phyloP scores from a whole-genome alignment of 2,797 vertebrate species.

The Syngnathus rostellatus region DNA sequence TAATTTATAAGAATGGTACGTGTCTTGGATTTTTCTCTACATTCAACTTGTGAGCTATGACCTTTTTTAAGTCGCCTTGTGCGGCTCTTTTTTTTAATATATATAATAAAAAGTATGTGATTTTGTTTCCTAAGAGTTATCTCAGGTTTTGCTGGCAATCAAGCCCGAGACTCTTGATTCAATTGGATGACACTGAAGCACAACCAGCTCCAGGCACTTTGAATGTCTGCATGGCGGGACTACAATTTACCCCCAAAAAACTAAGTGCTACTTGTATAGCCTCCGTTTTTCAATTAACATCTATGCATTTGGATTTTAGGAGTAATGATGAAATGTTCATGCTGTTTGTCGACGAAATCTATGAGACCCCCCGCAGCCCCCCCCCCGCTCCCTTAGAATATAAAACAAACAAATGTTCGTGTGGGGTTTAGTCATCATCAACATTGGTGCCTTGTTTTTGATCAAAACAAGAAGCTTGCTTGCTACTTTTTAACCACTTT shows the following conservation, averaged over 20 bases:
- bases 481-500: conserved; percentile 51
- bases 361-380: neutral
- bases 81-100: conserved; percentile 26
- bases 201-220: conserved; percentile 51
- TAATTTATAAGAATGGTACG: conserved; percentile 54
- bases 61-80: conserved; percentile 37
- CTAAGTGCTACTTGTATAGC: conserved; percentile 41
- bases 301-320: conserved; percentile 58
- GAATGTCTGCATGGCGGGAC: conserved; percentile 30
- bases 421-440: conserved; percentile 46
- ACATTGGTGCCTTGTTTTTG: conserved; percentile 66
- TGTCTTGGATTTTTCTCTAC: conserved; percentile 26
- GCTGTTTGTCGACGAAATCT: neutral
- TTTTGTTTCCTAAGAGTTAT: conserved; percentile 11
- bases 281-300: conserved; percentile 34
- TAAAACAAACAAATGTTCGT: conserved; percentile 15
- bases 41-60: neutral
- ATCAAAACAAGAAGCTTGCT: conserved; percentile 38
- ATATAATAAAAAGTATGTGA: conserved; percentile 17
- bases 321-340: conserved; percentile 11
- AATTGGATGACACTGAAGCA: conserved; percentile 52
- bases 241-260: conserved; percentile 14
- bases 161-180: conserved; percentile 28
- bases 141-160: conserved; percentile 43
- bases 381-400: conserved; percentile 10